These are phyloP conservation scores for Eptesicus fuscus DNA, from an alignment of 2,113 vertebrate genomes.

Conservation along the genomic window DNA sequence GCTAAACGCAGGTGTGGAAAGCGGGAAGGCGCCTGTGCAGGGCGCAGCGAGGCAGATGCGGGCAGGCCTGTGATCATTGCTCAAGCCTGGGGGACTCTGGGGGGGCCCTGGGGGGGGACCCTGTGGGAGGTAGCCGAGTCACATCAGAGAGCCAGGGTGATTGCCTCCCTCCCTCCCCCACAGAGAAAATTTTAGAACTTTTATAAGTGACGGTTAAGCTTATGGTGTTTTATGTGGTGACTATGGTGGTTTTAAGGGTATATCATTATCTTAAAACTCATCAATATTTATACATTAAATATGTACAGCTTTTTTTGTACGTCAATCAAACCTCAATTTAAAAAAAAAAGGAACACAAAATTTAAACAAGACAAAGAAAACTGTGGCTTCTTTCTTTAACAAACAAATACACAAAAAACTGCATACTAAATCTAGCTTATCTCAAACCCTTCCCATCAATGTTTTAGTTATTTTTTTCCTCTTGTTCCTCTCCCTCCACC, in stretches of 20 bases:
- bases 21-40: slow-evolving; percentile 65
- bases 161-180: no score
- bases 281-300: neutral
- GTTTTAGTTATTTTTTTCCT: neutral
- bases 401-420: neutral
- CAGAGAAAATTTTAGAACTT: neutral
- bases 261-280: neutral
- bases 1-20: slow-evolving; percentile 41
- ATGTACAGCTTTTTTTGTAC: neutral
- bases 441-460: neutral
- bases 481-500: neutral
- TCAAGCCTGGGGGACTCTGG: neutral
- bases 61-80: neutral
- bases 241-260: neutral
- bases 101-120: neutral
- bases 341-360: neutral
- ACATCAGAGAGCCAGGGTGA: neutral
- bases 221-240: neutral
- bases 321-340: neutral
- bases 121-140: neutral
- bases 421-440: neutral
- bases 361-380: neutral
- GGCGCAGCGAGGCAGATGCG: neutral
- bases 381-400: neutral
- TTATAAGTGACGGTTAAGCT: neutral